Conservation (phyloP, 2,113 vertebrate species). For the Pheucticus melanocephalus region DNA sequence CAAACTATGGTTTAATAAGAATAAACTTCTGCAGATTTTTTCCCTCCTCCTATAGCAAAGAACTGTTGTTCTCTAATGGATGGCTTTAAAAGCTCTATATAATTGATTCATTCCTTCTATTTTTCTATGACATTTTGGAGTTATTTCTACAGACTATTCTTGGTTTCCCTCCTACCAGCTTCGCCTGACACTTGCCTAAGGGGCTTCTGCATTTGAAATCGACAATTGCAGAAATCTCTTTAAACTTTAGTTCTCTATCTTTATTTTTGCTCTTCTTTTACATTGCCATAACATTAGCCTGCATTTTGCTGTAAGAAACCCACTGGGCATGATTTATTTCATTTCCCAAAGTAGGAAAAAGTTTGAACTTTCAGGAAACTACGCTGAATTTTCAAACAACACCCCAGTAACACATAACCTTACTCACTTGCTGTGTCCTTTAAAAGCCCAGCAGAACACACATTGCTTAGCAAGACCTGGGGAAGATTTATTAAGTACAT, state of each 20-base stretch:
- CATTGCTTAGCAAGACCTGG: background rate
- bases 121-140: conserved; percentile 16
- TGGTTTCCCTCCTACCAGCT: conserved; percentile 19
- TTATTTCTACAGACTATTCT: conserved; percentile 33
- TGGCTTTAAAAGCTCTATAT: background rate
- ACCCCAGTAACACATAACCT: background rate
- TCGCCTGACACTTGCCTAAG: conserved; percentile 5
- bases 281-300: background rate
- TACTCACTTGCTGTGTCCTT: background rate
- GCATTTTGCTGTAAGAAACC: conserved; percentile 36
- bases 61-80: background rate
- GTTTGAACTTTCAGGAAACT: background rate
- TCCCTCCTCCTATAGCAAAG: background rate
- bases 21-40: background rate
- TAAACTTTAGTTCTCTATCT: conserved; percentile 24
- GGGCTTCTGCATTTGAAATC: conserved; percentile 28
- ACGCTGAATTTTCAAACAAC: background rate
- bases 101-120: conserved; percentile 8
- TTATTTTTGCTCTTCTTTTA: conserved; percentile 31
- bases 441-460: background rate
- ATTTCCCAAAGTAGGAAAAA: background rate
- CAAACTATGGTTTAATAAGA: background rate
- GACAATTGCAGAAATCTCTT: conserved; percentile 7
- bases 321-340: background rate
- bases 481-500: background rate